Conservation (phyloP, 2,888 invertebrate species). For the Ametastegia equiseti region DNA sequence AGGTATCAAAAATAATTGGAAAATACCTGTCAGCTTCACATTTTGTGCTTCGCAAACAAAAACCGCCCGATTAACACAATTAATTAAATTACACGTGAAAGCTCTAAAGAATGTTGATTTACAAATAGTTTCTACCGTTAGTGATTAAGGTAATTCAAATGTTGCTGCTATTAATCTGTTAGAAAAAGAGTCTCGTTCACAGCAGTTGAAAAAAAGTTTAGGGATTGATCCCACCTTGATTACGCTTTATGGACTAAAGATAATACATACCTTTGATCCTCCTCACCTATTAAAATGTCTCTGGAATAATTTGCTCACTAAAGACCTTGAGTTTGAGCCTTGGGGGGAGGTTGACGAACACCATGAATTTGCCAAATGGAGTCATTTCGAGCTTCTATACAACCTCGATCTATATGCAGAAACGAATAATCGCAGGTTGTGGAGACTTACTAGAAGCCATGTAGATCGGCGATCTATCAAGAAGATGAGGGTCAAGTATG, state of each 20-base stretch:
- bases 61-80: constrained; percentile 37
- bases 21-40: constrained; percentile 48
- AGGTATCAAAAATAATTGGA: constrained; percentile 48
- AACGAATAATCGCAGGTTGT: not conserved
- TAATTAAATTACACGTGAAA: constrained; percentile 43
- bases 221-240: not conserved
- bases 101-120: constrained; percentile 36
- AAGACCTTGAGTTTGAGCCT: constrained; percentile 47
- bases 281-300: constrained; percentile 45
- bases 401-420: not conserved
- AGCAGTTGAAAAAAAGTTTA: not conserved
- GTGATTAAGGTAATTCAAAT: constrained; percentile 49
- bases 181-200: constrained; percentile 35
- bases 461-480: not conserved
- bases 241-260: constrained; percentile 36
- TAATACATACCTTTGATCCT: constrained; percentile 48
- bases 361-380: not conserved
- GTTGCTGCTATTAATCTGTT: constrained; percentile 47
- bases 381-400: not conserved
- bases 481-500: constrained; percentile 10
- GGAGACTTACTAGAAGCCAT: not conserved
- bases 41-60: constrained; percentile 51
- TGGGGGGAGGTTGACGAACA: not conserved
- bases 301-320: constrained; percentile 46
- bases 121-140: constrained; percentile 45